These are phyloP conservation scores for Microctenopoma steveboyesi DNA, from an alignment of 2,797 vertebrate species.

Conservation along the genomic window DNA sequence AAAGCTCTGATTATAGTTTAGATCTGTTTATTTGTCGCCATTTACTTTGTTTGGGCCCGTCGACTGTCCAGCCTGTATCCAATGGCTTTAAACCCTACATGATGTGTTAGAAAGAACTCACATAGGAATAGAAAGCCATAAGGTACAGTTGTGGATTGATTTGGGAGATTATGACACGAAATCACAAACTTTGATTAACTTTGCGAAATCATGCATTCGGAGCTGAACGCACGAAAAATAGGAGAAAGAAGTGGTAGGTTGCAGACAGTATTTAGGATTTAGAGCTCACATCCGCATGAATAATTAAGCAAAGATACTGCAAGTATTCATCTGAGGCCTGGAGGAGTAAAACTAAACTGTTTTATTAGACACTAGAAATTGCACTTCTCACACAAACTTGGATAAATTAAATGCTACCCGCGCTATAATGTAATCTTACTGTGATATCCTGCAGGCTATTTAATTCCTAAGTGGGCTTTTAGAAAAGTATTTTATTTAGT, in stretches of 20 bases:
- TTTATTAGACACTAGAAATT: conserved; percentile 60
- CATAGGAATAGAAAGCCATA: conserved; percentile 99
- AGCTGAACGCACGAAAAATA: conserved; percentile 43
- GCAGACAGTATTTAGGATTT: conserved; percentile 71
- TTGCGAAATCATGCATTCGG: conserved; percentile 38
- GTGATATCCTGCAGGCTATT: conserved; percentile 56
- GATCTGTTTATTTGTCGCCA: neutral
- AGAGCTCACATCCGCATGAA: conserved; percentile 78
- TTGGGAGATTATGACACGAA: conserved; percentile 28
- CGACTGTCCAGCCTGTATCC: conserved; percentile 89
- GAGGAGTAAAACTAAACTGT: conserved; percentile 73
- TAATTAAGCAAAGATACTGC: conserved; percentile 79
- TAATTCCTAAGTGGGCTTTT: conserved; percentile 50
- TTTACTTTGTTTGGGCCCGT: conserved; percentile 30
- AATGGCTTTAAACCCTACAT: conserved; percentile 99
- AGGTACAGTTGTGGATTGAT: conserved; percentile 86
- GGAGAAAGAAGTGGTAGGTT: conserved; percentile 61
- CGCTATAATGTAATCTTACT: conserved; percentile 50
- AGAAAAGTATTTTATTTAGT: conserved; percentile 75
- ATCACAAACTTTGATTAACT: conserved; percentile 33
- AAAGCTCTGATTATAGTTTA: neutral
- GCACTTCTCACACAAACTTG: conserved; percentile 57
- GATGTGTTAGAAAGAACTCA: conserved; percentile 92
- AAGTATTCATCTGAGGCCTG: conserved; percentile 74
- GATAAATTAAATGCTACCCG: conserved; percentile 56